phyloP scores from a whole-genome alignment of 2,113 vertebrate species.

The Larimichthys polyactis region DNA sequence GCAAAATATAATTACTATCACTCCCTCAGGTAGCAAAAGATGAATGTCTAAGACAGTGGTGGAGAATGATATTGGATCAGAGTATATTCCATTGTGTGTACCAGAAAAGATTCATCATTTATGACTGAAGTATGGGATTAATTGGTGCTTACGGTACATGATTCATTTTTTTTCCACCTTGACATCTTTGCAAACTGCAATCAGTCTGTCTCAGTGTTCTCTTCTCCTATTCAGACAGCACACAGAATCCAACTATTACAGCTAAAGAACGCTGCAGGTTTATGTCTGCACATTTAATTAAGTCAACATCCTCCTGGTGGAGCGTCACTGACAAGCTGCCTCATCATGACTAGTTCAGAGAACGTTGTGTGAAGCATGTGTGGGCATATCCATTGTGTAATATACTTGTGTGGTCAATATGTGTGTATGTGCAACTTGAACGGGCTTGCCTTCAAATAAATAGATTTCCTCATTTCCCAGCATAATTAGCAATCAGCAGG shows the following conservation, averaged over 20 bases:
- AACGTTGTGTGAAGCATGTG: conserved; percentile 33
- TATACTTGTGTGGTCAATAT: conserved; percentile 28
- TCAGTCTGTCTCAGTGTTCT: neutral
- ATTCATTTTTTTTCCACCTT: conserved; percentile 20
- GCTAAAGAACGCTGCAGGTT: neutral
- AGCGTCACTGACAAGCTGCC: conserved; percentile 1
- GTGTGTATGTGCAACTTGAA: conserved; percentile 5
- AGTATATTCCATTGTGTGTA: conserved; percentile 16
- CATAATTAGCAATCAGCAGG: neutral
- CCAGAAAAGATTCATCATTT: conserved; percentile 47
- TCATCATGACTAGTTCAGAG: conserved; percentile 22
- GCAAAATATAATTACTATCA: conserved; percentile 64
- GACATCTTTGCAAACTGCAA: conserved; percentile 13
- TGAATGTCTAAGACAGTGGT: conserved; percentile 38
- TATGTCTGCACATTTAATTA: neutral
- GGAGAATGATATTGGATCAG: conserved; percentile 29
- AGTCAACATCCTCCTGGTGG: conserved; percentile 12
- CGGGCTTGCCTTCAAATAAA: conserved; percentile 23
- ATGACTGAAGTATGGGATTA: conserved; percentile 26
- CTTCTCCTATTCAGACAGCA: neutral
- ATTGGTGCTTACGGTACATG: conserved; percentile 15
- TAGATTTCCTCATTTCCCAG: neutral
- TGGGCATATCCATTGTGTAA: conserved; percentile 34
- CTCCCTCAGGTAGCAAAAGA: conserved; percentile 56
- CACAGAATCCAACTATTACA: neutral